A percentile compares a stretch with the other conserved stretches of the same genome.
Evolutionary conservation across 2,113 vertebrate genomes (phyloP).

Genomic region (Andinoacara biseriatus): DNA sequence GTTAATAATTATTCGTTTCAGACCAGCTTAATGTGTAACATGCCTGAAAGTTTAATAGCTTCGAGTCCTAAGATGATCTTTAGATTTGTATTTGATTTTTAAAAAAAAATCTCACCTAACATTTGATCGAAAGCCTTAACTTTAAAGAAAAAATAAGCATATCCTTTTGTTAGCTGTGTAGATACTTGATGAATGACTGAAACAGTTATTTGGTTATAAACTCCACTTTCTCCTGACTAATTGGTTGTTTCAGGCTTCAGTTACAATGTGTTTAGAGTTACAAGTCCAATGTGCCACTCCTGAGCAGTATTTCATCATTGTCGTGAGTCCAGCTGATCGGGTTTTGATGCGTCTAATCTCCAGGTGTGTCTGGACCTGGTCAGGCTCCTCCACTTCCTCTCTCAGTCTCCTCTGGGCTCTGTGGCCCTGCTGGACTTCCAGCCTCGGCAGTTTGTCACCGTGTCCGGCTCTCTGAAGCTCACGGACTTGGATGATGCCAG

Average conservation of each 20-base stretch:
- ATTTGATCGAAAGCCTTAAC: neutral
- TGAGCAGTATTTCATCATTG: neutral
- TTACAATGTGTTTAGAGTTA: neutral
- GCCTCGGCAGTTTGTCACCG: slow-evolving; percentile 90
- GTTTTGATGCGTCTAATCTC: slow-evolving; percentile 16
- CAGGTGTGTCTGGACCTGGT: slow-evolving; percentile 91
- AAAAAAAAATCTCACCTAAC: neutral
- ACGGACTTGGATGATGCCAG: slow-evolving; percentile 91
- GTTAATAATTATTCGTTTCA: neutral
- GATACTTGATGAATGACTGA: neutral
- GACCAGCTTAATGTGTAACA: neutral
- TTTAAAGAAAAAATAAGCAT: neutral
- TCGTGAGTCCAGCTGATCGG: slow-evolving; percentile 8
- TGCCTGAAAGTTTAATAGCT: neutral
- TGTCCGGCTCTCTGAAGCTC: slow-evolving; percentile 88
- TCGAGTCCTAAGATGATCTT: neutral
- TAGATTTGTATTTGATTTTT: neutral
- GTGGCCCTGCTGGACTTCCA: slow-evolving; percentile 92
- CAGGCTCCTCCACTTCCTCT: slow-evolving; percentile 88
- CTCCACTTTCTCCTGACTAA: neutral
- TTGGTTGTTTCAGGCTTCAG: neutral
- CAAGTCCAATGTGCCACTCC: neutral
- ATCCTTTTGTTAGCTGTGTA: neutral
- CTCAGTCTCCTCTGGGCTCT: slow-evolving; percentile 88
- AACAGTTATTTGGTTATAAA: neutral